Conservation (phyloP, 2,888 invertebrate species). For the Machimus atricapillus region DNA sequence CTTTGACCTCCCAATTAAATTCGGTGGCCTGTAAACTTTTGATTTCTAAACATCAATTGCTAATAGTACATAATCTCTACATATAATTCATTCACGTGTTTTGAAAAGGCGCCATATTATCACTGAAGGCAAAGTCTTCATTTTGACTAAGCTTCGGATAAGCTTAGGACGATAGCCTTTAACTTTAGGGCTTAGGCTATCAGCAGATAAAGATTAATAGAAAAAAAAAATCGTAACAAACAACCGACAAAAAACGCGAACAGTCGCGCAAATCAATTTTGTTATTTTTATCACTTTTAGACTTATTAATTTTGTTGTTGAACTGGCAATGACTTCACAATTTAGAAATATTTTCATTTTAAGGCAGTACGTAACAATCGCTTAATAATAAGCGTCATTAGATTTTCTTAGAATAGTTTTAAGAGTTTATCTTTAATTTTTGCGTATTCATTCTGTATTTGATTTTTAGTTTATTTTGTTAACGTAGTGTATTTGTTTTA, state of each 20-base stretch:
- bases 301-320: neutral
- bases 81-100: neutral
- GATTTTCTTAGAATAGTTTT: neutral
- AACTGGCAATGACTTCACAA: neutral
- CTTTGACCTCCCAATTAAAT: neutral
- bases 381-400: neutral
- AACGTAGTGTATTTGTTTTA: neutral
- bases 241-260: neutral
- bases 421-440: neutral
- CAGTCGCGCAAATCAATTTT: neutral
- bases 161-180: neutral
- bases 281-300: neutral
- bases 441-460: neutral
- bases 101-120: neutral
- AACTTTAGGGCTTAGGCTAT: neutral
- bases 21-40: neutral
- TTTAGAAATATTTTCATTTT: neutral
- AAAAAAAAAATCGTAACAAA: neutral
- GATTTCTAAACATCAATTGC: neutral
- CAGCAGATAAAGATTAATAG: neutral
- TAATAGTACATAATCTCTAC: neutral
- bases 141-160: neutral
- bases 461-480: neutral
- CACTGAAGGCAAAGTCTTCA: neutral
- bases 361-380: neutral